phyloP scores from a whole-genome alignment of 2,113 vertebrate genomes.

The Eulacestoma nigropectus region DNA sequence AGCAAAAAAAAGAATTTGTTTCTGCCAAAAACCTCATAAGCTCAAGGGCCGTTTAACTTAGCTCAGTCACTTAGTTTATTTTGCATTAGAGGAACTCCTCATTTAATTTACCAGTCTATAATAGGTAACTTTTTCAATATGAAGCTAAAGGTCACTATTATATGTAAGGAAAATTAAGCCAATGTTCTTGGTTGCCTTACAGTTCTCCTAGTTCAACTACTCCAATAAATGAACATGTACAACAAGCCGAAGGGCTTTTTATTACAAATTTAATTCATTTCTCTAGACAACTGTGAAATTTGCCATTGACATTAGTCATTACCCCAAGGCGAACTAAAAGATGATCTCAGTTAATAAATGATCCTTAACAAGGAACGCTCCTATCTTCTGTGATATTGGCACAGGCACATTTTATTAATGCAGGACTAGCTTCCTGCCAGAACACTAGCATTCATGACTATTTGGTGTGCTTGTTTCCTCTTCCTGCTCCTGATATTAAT shows the following conservation, averaged over 20 bases:
- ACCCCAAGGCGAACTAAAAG: conserved; percentile 95
- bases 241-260: conserved; percentile 96
- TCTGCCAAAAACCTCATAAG: conserved; percentile 59
- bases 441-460: conserved; percentile 78
- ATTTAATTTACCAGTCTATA: conserved; percentile 81
- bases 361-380: conserved; percentile 93
- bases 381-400: conserved; percentile 85
- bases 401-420: conserved; percentile 89
- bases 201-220: conserved; percentile 90
- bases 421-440: conserved; percentile 79
- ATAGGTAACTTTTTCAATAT: conserved; percentile 83
- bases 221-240: conserved; percentile 92
- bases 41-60: conserved; percentile 71
- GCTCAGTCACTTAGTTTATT: conserved; percentile 79
- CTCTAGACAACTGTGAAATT: conserved; percentile 99
- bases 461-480: conserved; percentile 84
- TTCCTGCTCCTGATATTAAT: conserved; percentile 87
- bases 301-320: conserved; percentile 99
- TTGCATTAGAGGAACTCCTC: conserved; percentile 79
- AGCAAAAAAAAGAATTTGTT: conserved; percentile 55
- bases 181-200: conserved; percentile 85
- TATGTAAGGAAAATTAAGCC: conserved; percentile 85
- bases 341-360: conserved; percentile 99
- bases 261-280: conserved; percentile 98
- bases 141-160: conserved; percentile 94